phyloP scores from a whole-genome alignment of 2,888 invertebrate species.

The Perizoma affinitatum region DNA sequence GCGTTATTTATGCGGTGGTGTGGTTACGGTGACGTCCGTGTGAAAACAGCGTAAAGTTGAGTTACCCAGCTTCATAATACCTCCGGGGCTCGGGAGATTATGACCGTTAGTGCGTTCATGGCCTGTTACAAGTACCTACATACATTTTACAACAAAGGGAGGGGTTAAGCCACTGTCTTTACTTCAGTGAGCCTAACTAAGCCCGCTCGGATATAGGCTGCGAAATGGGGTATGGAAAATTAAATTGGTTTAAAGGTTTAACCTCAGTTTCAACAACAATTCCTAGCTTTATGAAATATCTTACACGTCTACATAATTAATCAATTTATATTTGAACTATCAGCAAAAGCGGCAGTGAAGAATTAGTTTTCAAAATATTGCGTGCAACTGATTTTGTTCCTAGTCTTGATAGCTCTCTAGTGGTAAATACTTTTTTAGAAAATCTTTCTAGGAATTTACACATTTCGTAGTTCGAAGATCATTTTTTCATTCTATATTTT shows the following conservation, averaged over 20 bases:
- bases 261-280: slow-evolving; percentile 19
- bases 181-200: slow-evolving; percentile 37
- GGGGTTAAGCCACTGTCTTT: slow-evolving; percentile 41
- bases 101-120: slow-evolving; percentile 51
- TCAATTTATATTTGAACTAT: too few relatives aligned
- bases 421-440: too few relatives aligned
- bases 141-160: slow-evolving; percentile 49
- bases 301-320: slow-evolving; percentile 10
- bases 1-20: too few relatives aligned
- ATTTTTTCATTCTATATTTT: too few relatives aligned
- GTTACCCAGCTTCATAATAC: slow-evolving; percentile 54
- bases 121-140: slow-evolving; percentile 38
- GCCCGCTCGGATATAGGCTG: slow-evolving; percentile 31
- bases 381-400: too few relatives aligned
- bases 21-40: too few relatives aligned
- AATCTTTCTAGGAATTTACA: too few relatives aligned
- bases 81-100: slow-evolving; percentile 55
- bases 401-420: too few relatives aligned
- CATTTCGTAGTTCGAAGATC: too few relatives aligned
- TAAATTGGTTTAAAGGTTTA: slow-evolving; percentile 37
- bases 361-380: too few relatives aligned
- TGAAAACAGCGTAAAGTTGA: slow-evolving; percentile 32
- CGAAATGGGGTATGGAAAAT: slow-evolving; percentile 38
- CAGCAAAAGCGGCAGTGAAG: too few relatives aligned
- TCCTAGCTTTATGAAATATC: slow-evolving; percentile 23